These are phyloP conservation scores for Bombus terrestris DNA, from an alignment of 1,140 invertebrate species.

Conservation along the genomic window DNA sequence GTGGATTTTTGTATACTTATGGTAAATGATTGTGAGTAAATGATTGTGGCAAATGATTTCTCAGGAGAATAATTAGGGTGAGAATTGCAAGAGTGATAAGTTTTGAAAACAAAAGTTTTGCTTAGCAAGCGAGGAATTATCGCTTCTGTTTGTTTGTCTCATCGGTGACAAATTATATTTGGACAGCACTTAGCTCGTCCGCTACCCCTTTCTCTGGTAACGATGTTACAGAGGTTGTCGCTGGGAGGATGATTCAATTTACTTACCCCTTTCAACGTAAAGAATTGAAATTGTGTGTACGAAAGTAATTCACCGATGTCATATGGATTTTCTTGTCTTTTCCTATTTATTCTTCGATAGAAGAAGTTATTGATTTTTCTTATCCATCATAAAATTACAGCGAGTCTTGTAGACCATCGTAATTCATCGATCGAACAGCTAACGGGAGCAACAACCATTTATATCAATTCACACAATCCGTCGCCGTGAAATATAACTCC, in stretches of 20 bases:
- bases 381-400: neutral
- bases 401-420: neutral
- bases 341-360: neutral
- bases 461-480: conserved; percentile 65
- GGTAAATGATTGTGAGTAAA: neutral
- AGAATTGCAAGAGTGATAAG: neutral
- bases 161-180: conserved; percentile 58
- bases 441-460: conserved; percentile 51
- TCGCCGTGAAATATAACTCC: conserved; percentile 36
- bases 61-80: too few species aligned
- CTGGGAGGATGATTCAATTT: conserved; percentile 56
- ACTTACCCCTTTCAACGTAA: conserved; percentile 17
- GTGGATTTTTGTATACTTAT: neutral
- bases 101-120: neutral
- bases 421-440: conserved; percentile 43
- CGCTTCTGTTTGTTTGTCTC: neutral
- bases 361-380: neutral
- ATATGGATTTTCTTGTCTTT: neutral
- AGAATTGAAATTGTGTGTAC: neutral
- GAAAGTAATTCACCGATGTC: neutral
- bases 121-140: neutral
- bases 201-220: conserved; percentile 68
- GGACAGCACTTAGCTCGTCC: conserved; percentile 61
- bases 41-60: too few species aligned
- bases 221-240: conserved; percentile 52